These are phyloP conservation scores for Reinhardtius hippoglossoides DNA, from an alignment of 2,113 vertebrate genomes.

Conservation along the genomic window DNA sequence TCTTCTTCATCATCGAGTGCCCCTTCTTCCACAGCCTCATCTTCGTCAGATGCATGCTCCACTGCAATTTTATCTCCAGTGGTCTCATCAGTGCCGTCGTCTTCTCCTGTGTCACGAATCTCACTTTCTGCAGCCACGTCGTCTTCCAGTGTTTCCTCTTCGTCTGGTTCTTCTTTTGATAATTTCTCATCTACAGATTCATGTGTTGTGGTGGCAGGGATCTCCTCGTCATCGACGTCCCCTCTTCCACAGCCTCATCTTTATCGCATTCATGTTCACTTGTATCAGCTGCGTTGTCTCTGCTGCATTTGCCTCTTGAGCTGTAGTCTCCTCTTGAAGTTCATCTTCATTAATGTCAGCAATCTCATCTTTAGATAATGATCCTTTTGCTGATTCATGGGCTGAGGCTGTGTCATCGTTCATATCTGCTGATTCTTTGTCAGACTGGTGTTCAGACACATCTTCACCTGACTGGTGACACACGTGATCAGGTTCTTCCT, in stretches of 20 bases:
- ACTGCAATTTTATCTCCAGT: too few relatives aligned
- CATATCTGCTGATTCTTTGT: neutral
- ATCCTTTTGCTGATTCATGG: slow-evolving; percentile 3
- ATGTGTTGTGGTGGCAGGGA: slow-evolving; percentile 2
- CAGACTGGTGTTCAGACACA: neutral
- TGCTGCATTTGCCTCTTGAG: slow-evolving; percentile 19
- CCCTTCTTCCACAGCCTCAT: neutral
- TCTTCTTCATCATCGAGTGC: slow-evolving; percentile 16
- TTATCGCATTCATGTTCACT: neutral
- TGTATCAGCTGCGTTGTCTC: neutral
- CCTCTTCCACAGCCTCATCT: neutral
- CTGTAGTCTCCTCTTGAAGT: slow-evolving; percentile 4
- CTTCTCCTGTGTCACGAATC: too few relatives aligned
- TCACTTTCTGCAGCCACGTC: neutral
- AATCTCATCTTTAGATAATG: slow-evolving; percentile 23
- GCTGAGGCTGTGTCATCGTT: neutral
- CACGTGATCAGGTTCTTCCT: slow-evolving; percentile 1
- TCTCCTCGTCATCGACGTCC: slow-evolving; percentile 4
- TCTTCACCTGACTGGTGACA: slow-evolving; percentile 8
- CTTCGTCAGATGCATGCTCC: neutral
- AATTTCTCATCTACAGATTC: neutral
- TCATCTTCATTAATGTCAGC: neutral
- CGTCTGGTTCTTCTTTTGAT: neutral
- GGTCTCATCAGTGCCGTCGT: too few relatives aligned
- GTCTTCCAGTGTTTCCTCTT: neutral